Conservation (phyloP, 1,140 invertebrate species). For the Adelges cooleyi region DNA sequence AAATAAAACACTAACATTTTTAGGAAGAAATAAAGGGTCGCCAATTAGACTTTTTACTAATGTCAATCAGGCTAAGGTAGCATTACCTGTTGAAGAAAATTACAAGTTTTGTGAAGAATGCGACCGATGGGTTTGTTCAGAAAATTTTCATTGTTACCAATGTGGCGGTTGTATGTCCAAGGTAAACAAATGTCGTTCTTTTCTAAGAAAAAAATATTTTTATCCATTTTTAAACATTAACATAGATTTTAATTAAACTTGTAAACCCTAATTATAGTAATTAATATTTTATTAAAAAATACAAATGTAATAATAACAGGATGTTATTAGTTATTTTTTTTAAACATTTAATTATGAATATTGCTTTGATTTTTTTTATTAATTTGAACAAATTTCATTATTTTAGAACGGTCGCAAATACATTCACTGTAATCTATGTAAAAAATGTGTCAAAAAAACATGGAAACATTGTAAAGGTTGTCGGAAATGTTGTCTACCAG, state of each 20-base stretch:
- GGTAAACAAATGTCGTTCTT: too few species aligned
- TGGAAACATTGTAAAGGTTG: conserved; percentile 68
- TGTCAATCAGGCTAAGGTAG: conserved; percentile 43
- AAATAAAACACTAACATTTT: not conserved
- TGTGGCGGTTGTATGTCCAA: conserved; percentile 67
- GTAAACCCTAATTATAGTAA: too few species aligned
- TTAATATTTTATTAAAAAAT: too few species aligned
- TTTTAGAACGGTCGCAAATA: conserved; percentile 59
- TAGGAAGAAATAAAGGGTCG: conserved; percentile 48
- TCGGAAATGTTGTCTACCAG: conserved; percentile 48
- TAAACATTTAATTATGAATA: too few species aligned
- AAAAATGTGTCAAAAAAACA: conserved; percentile 69
- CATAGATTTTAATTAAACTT: too few species aligned
- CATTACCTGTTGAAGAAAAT: conserved; percentile 49
- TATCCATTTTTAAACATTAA: too few species aligned
- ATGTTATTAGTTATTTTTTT: too few species aligned
- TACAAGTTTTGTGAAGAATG: conserved; percentile 66
- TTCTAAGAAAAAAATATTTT: too few species aligned
- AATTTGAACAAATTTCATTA: not conserved
- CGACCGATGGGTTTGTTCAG: conserved; percentile 51
- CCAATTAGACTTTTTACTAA: conserved; percentile 79
- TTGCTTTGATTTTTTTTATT: not conserved
- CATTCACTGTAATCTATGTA: conserved; percentile 60
- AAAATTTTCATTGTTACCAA: conserved; percentile 62
- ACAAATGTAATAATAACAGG: too few species aligned